Base-by-base conservation (phyloP, 1,140 invertebrate genomes). In the Cydia pomonella region DNA sequence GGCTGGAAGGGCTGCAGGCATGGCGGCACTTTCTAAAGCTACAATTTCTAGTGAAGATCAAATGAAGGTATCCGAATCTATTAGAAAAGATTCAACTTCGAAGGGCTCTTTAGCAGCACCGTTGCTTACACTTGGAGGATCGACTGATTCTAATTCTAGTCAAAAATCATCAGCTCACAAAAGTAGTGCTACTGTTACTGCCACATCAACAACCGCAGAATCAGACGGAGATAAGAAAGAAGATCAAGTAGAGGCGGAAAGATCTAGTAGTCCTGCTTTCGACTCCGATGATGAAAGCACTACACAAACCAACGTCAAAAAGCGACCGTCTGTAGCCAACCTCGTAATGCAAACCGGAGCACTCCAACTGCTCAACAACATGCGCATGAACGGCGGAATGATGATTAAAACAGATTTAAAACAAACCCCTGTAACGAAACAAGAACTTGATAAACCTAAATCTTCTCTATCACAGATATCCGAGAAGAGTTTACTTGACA, bases 211-310 rank as follows among this genome's bases (percentile, higher is more conserved):
- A 72, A 94, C 93, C 27, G 90, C 85, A 71, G 93, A 93, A 71
- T 93, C 81, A 77, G 94, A 92, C 79, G 93, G 79, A 77, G 94
- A 93, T 82, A 89, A 93, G 86, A 93, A 91, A 89, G 73, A 94
- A 90, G 83, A 93, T 82, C 77, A 93, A 84, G 95, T 97, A 80
- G 97, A 97, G 88, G 97, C 97, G 10, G 98, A 99, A 89, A 93
- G 98, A 33, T 99, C 98, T 0, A 98, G 97, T 84, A 98, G 97
- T 87, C 98, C 98, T 0, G 97, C 97, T 0, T 99, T 99, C 90
- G 98, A 99, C 78, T 99, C 98, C 0, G 98, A 99, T 90, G 98
- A 99, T 64, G 97, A 97, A 77, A 97, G 96, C 77, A 91, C 94
- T 78, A 85, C 92, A 71, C 83, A 91, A 47, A 90, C 84, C 12